A percentile compares a stretch with the other conserved stretches of the same genome.
These are phyloP conservation scores for Crocallis elinguaria DNA, from an alignment of 2,888 invertebrate genomes.

Conservation along the genomic window DNA sequence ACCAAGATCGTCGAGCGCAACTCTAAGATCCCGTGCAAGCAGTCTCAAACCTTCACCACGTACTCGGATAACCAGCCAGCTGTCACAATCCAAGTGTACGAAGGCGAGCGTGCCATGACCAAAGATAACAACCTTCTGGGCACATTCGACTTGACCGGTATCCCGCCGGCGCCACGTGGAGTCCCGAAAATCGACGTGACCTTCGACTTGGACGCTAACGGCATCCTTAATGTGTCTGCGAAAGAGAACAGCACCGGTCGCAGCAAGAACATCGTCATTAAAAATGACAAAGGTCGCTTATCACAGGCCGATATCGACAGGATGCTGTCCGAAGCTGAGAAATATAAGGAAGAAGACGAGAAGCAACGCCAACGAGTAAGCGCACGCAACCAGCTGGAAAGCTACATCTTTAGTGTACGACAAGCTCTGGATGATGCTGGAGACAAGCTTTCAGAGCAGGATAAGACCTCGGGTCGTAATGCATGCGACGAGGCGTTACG, in stretches of 20 bases:
- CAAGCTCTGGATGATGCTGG: constrained; percentile 87
- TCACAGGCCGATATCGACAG: constrained; percentile 93
- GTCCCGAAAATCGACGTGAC: constrained; percentile 89
- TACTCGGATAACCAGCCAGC: constrained; percentile 92
- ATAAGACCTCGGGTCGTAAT: constrained; percentile 80
- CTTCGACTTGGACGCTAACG: constrained; percentile 91
- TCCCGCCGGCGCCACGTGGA: constrained; percentile 89
- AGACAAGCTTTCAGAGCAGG: constrained; percentile 85
- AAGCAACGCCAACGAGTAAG: constrained; percentile 88
- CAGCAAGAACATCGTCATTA: constrained; percentile 91
- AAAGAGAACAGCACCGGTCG: constrained; percentile 88
- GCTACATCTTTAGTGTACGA: constrained; percentile 88
- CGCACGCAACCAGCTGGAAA: constrained; percentile 89
- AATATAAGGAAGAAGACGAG: constrained; percentile 89
- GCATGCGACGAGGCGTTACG: constrained; percentile 86
- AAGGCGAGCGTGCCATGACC: constrained; percentile 93
- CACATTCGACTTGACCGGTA: constrained; percentile 87
- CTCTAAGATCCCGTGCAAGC: constrained; percentile 89
- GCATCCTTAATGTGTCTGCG: constrained; percentile 93
- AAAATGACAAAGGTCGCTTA: constrained; percentile 92
- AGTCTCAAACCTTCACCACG: constrained; percentile 90
- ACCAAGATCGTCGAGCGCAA: constrained; percentile 90
- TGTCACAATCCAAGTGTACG: constrained; percentile 89
- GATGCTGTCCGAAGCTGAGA: constrained; percentile 91
- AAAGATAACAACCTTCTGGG: constrained; percentile 90